Base-by-base conservation (phyloP, 2,797 vertebrate species). In the Pyrrhura leucotis region DNA sequence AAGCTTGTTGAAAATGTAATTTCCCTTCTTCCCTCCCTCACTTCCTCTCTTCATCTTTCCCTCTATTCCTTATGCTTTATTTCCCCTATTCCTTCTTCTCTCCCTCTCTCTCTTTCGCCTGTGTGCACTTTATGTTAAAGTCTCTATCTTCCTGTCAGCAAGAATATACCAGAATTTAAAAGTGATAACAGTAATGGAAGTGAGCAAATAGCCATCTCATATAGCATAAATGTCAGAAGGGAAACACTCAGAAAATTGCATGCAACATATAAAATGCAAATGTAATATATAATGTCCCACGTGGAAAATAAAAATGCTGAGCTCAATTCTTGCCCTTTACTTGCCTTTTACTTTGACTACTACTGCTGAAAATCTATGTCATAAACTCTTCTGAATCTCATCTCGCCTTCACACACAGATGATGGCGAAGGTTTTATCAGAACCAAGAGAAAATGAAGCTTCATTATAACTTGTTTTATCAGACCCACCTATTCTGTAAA, bases 291-390 rank as follows among this genome's bases (percentile, higher is more conserved):
- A 83, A 65, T 26, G 82, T 85, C 73, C 85, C 85, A 22, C 28
- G 90, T 78, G 82, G 79, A 93, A 94, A 94, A 94, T 91, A 21
- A 91, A 96, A 96, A 92, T 62, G 59, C 69, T 90, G 71, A 95
- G 61, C 37, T 83, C 71, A 74, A 17, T 84, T 87, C 50, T 85
- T 94, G 77, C 83, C 78, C 76, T 96, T 96, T 95, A 67, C 73
- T 75, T 96, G 85, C 68, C 72, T 96, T 95, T 68, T 81, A 74
- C 72, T 94, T 74, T 80, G 69, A 92, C 74, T 89, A 44, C 62
- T 87, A 25, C 74, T 81, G 48, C 72, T 92, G 67, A 63, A 94
- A 91, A 94, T 56, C 72, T 75, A 90, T 92, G 67, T 29, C 54
- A 89, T 74, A 91, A 93, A 89, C 47, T 79, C 53, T 77, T 29